Evolutionary conservation across 2,797 vertebrate species (phyloP).

Genomic region (Enteromius trimaculatus): DNA sequence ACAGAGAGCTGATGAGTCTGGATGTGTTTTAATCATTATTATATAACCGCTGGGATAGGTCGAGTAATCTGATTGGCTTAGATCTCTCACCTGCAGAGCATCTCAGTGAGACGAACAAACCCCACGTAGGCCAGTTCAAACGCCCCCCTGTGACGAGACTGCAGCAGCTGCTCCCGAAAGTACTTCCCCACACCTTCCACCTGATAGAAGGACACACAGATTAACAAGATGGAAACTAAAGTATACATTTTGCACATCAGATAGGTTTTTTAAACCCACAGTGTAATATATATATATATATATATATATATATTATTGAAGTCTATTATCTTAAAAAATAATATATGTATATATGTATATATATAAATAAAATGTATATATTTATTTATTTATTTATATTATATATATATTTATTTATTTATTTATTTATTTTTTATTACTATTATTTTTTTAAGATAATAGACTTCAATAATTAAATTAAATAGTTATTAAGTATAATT

Average conservation of each 20-base stretch:
- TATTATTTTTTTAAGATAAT: neutral
- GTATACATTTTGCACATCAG: neutral
- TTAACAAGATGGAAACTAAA: neutral
- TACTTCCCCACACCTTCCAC: slow-evolving; percentile 91
- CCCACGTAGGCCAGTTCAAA: slow-evolving; percentile 97
- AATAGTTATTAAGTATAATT: no score
- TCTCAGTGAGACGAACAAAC: slow-evolving; percentile 92
- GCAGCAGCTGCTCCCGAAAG: slow-evolving; percentile 93
- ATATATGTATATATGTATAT: no score
- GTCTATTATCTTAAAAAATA: no score
- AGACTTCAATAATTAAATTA: no score
- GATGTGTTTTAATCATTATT: neutral
- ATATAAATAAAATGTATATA: no score
- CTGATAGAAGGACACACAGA: slow-evolving; percentile 71
- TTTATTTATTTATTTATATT: no score
- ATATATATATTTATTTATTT: no score
- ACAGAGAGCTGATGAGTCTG: neutral
- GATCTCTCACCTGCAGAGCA: slow-evolving; percentile 86
- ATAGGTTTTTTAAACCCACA: neutral
- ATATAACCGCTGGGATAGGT: neutral
- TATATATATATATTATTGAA: no score
- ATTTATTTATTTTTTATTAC: no score
- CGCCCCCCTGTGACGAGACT: slow-evolving; percentile 95
- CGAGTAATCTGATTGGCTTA: neutral
- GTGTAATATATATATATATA: neutral